Evolutionary conservation across 2,797 vertebrate species (phyloP).

Genomic region (Gallinago stenura): DNA sequence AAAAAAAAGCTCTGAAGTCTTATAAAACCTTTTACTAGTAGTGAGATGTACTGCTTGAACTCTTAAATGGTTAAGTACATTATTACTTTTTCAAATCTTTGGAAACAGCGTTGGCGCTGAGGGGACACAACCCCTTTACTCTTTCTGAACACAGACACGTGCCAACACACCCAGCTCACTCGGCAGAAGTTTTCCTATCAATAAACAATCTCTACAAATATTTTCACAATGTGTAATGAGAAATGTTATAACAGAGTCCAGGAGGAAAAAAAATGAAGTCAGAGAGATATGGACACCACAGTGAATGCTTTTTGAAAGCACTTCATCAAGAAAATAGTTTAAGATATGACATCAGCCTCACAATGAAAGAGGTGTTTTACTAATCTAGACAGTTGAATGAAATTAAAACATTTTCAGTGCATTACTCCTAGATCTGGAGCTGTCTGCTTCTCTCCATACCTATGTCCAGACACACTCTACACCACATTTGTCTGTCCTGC

Average conservation of each 20-base stretch:
- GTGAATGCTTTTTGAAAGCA: conserved; percentile 61
- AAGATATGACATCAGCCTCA: conserved; percentile 46
- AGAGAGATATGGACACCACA: not conserved
- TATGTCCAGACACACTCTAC: not conserved
- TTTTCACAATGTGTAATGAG: conserved; percentile 40
- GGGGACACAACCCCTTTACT: not conserved
- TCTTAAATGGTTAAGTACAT: not conserved
- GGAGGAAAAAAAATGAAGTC: conserved; percentile 34
- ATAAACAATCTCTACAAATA: conserved; percentile 44
- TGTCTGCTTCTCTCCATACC: not conserved
- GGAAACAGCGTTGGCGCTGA: not conserved
- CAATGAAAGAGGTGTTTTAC: conserved; percentile 46
- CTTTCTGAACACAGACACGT: not conserved
- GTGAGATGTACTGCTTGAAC: not conserved
- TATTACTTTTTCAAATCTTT: conserved; percentile 39
- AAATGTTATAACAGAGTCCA: conserved; percentile 4
- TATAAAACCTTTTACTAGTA: conserved; percentile 25
- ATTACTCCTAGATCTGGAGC: not conserved
- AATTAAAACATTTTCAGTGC: conserved; percentile 29
- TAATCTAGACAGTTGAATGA: conserved; percentile 32
- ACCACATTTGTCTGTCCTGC: not conserved
- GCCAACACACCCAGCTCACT: not conserved
- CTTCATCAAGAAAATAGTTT: conserved; percentile 65
- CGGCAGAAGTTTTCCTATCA: conserved; percentile 1
- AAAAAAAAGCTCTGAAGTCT: not conserved